Evolutionary conservation across 2,113 vertebrate genomes (phyloP).

Genomic region (Pachypanchax playfairii): DNA sequence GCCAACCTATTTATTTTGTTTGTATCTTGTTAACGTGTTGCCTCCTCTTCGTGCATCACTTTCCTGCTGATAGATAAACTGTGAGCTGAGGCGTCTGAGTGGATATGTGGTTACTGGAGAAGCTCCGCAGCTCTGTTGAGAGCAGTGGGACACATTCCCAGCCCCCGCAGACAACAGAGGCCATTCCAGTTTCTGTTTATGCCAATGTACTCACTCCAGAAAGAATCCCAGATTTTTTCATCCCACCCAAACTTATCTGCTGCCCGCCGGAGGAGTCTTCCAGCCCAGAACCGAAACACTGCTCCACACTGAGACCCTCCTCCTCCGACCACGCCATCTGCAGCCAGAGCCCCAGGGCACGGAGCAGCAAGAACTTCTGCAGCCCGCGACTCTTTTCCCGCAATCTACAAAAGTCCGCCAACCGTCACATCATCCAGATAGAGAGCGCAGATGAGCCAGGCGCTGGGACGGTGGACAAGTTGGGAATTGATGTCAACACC

Average conservation of each 20-base stretch:
- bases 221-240: conserved; percentile 97
- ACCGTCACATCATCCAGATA: conserved; percentile 94
- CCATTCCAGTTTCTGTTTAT: conserved; percentile 83
- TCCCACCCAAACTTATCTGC: conserved; percentile 90
- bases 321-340: conserved; percentile 85
- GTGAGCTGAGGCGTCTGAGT: conserved; percentile 43
- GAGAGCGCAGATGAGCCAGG: conserved; percentile 90
- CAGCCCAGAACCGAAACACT: conserved; percentile 72
- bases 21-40: neutral
- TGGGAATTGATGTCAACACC: conserved; percentile 65
- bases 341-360: conserved; percentile 80
- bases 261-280: conserved; percentile 82
- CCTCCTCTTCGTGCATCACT: conserved; percentile 12
- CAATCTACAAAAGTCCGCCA: conserved; percentile 84
- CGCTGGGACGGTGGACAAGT: neutral
- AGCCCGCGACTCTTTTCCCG: conserved; percentile 87
- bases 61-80: conserved; percentile 33
- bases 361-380: conserved; percentile 80
- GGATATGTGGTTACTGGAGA: conserved; percentile 93
- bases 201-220: conserved; percentile 96
- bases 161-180: conserved; percentile 52
- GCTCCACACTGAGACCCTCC: conserved; percentile 74
- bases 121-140: conserved; percentile 88
- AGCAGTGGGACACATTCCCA: conserved; percentile 70
- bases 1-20: neutral